Evolutionary conservation across 2,888 invertebrate genomes (phyloP).

Genomic region (Microdon myrmicae): DNA sequence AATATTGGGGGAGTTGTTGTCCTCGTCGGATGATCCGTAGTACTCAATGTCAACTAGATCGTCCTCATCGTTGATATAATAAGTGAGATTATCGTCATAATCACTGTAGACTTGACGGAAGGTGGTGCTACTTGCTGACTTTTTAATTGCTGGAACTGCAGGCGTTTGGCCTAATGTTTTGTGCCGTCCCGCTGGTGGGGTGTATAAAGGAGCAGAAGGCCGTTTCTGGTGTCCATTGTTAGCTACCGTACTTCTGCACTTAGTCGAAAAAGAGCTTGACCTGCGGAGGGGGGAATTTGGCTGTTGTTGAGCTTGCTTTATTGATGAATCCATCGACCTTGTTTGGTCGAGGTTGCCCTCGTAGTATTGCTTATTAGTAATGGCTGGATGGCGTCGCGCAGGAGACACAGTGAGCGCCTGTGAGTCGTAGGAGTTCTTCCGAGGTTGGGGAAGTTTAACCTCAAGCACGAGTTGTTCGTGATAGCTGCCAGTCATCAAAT

Average conservation of each 20-base stretch:
- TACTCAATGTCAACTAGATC: constrained; percentile 59
- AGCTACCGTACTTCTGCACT: constrained; percentile 58
- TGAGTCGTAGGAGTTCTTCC: constrained; percentile 66
- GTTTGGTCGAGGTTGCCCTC: constrained; percentile 55
- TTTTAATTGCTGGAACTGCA: constrained; percentile 57
- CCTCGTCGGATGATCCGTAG: constrained; percentile 60
- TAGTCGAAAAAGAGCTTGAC: constrained; percentile 74
- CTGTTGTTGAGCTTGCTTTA: constrained; percentile 47
- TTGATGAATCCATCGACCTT: constrained; percentile 47
- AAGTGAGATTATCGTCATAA: constrained; percentile 64
- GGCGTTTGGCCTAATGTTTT: constrained; percentile 51
- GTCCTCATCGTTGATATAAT: constrained; percentile 67
- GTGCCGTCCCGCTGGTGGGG: constrained; percentile 63
- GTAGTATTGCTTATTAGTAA: constrained; percentile 32
- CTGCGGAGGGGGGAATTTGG: constrained; percentile 70
- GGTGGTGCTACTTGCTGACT: constrained; percentile 66
- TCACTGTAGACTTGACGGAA: constrained; percentile 64
- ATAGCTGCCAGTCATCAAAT: constrained; percentile 65
- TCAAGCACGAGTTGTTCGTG: constrained; percentile 62
- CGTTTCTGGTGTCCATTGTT: constrained; percentile 52
- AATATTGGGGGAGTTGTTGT: constrained; percentile 36
- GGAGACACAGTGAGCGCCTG: constrained; percentile 52
- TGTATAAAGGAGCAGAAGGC: constrained; percentile 59
- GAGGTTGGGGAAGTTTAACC: constrained; percentile 61
- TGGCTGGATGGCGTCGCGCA: constrained; percentile 38